Conservation (phyloP, 64 coral and sea anemone genomes). For the Catalaphyllia jardinei region DNA sequence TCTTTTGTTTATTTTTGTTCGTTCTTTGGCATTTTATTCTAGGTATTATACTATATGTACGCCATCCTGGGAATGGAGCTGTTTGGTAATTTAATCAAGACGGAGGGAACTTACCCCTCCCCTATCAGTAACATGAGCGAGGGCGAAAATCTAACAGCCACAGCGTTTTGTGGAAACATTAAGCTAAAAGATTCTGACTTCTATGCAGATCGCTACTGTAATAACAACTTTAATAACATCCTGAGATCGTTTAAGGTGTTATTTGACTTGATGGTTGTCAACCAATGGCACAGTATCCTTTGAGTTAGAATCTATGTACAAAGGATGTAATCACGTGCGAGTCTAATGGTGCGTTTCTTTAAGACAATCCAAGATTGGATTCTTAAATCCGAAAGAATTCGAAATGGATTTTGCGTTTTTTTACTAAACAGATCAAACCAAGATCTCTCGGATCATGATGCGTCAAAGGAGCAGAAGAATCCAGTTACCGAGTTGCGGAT, state of each 20-base stretch:
- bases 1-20: neutral
- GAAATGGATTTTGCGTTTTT: too few relatives aligned
- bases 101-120: conserved; percentile 56
- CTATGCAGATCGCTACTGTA: conserved; percentile 78
- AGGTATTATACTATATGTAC: conserved; percentile 92
- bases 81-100: conserved; percentile 73
- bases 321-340: too few relatives aligned
- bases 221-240: conserved; percentile 95
- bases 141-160: conserved; percentile 42
- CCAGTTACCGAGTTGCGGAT: too few relatives aligned
- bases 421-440: too few relatives aligned
- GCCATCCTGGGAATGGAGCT: conserved; percentile 95
- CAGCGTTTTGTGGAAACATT: conserved; percentile 77
- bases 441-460: too few relatives aligned
- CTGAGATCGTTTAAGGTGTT: conserved; percentile 86
- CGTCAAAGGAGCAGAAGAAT: too few relatives aligned
- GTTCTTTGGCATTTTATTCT: neutral
- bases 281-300: conserved; percentile 99
- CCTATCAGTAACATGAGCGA: neutral
- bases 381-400: too few relatives aligned
- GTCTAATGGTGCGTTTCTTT: too few relatives aligned
- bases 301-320: neutral
- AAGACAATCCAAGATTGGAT: too few relatives aligned
- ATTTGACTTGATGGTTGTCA: conserved; percentile 98
- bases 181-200: conserved; percentile 94